phyloP scores from a whole-genome alignment of 2,888 invertebrate species.

The Tanytarsus gracilentus region DNA sequence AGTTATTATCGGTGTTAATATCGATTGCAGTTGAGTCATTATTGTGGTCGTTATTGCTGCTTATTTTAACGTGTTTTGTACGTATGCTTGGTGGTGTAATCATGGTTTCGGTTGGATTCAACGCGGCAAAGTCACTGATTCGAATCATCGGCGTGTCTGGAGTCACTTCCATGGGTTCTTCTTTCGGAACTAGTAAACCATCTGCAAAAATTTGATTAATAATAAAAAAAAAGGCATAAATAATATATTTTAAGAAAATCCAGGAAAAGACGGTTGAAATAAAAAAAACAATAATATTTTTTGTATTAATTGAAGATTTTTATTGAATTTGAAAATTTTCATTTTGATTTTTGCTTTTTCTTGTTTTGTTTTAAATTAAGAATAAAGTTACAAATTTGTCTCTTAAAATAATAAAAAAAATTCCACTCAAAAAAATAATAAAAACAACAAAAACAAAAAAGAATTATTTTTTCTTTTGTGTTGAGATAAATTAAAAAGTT shows the following conservation, averaged over 20 bases:
- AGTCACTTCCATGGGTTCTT: slow-evolving; percentile 5
- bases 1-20: not conserved
- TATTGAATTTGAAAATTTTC: slow-evolving; percentile 3
- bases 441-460: not conserved
- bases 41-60: no score
- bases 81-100: not conserved
- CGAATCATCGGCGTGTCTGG: not conserved
- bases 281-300: not conserved
- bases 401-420: slow-evolving; percentile 8
- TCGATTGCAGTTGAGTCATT: not conserved
- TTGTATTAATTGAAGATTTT: slow-evolving; percentile 9
- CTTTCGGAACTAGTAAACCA: slow-evolving; percentile 18
- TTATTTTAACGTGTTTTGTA: not conserved
- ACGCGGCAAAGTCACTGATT: slow-evolving; percentile 1
- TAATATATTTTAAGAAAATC: not conserved
- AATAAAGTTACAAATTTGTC: not conserved
- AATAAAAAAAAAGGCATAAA: not conserved
- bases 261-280: not conserved
- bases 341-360: no score
- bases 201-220: not conserved
- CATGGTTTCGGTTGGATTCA: not conserved
- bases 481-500: slow-evolving; percentile 4
- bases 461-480: slow-evolving; percentile 2
- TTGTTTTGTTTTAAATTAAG: not conserved
- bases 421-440: not conserved